Percentiles rank a stretch among this genome's conserved stretches.
Evolutionary conservation across 2,113 vertebrate genomes (phyloP).

Genomic region (Oreochromis spilurus): DNA sequence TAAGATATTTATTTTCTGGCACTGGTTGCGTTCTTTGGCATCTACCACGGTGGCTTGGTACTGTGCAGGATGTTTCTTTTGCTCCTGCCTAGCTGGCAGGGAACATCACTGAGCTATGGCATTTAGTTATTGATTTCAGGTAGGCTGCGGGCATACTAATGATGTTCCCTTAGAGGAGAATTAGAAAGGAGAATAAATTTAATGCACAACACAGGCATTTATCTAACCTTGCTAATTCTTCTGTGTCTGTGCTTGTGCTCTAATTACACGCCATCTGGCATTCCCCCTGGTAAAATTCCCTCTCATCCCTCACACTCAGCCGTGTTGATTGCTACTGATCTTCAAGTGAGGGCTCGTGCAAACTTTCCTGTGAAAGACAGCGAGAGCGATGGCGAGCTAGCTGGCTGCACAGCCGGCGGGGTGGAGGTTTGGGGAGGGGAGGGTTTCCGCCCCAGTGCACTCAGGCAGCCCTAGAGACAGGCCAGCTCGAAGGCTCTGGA

Average conservation of each 20-base stretch:
- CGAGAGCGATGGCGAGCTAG: constrained; percentile 24
- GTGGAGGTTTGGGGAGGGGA: neutral
- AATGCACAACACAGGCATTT: constrained; percentile 59
- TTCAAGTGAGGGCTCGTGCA: constrained; percentile 56
- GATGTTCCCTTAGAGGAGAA: constrained; percentile 47
- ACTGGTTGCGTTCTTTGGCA: constrained; percentile 29
- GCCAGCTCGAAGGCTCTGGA: constrained; percentile 17
- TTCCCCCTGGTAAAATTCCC: constrained; percentile 64
- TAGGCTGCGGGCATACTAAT: constrained; percentile 52
- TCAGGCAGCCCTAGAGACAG: constrained; percentile 20
- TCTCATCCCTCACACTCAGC: constrained; percentile 57
- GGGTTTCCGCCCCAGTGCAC: constrained; percentile 31
- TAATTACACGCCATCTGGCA: constrained; percentile 72
- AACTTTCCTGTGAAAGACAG: constrained; percentile 49
- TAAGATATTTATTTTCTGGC: constrained; percentile 57
- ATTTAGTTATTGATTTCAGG: constrained; percentile 63
- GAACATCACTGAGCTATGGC: constrained; percentile 36
- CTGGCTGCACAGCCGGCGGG: constrained; percentile 16
- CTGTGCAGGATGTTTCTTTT: constrained; percentile 20
- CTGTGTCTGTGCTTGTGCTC: constrained; percentile 58
- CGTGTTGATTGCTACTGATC: constrained; percentile 61
- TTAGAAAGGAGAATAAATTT: constrained; percentile 42
- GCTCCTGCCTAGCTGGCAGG: constrained; percentile 33
- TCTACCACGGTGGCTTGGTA: constrained; percentile 15
- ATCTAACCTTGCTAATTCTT: constrained; percentile 65